Evolutionary conservation across 2,797 vertebrate species (phyloP), one percentile per base, ranked within the genome.

Genomic region (Momotus momota): DNA sequence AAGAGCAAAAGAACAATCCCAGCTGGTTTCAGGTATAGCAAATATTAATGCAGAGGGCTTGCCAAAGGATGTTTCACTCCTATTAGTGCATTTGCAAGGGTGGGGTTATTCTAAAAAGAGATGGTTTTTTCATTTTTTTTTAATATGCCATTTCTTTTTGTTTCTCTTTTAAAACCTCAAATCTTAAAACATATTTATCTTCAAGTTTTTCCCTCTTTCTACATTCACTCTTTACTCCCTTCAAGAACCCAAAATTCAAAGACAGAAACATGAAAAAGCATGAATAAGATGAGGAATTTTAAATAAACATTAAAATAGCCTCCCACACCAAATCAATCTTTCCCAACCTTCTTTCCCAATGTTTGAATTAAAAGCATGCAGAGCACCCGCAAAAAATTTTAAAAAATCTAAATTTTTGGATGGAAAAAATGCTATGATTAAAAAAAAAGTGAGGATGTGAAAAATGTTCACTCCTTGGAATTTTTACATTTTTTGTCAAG

Each of bases 291-390:
- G 3, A 5, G 1, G n/a, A 65, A 57, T 41, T 43, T 6, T 0
- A 3, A 65, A 82, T 19, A 73, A 2, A 1, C 57, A 7, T 4
- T 11, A 61, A 75, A 77, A 27, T 3, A 12, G 0, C 4, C 4
- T 22, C 7, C 7, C 6, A 26, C 31, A 48, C 5, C 10, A 87
- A 82, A 77, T 22, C 2, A 35, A 35, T 35, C n/a, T n/a, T n/a
- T n/a, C 35, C 13, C 22, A 25, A 14, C 6, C 13, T 60, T 48
- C 13, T 71, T 94, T 86, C 12, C 12, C 6, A 8, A 8, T 61
- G 12, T 12, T 46, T 60, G 31, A 72, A 65, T 8, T 65, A 65
- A 31, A 17, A 49, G 1, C 5, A 40, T 21, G 4, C 4, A 88
- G 20, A 26, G 5, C 2, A 19, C 48, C 66, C 5, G 0, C n/a